Base-by-base conservation (phyloP, 2,113 vertebrate genomes). In the Beaufortia kweichowensis region DNA sequence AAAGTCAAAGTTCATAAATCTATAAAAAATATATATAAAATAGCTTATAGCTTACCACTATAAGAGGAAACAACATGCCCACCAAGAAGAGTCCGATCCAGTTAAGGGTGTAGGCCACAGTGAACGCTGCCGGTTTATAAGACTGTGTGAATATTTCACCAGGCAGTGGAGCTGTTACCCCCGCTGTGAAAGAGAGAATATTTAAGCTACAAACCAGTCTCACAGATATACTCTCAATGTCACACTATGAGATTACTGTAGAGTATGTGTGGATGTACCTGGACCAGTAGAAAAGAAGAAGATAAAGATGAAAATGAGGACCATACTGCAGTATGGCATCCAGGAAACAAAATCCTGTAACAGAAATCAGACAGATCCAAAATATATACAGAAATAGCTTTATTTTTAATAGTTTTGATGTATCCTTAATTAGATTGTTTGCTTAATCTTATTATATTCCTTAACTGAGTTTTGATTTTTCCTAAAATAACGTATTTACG, bases 251-350 rank as follows among this genome's bases (percentile, higher is more conserved):
- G 41, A 2, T 5, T 53, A 21, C 2, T 6, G 19, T 4, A 4
- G 43, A 46, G 14, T 14, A 53, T 59, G 26, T 74, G 60, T 66
- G 46, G n/a, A 86, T 84, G 10, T 80, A 95, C 94, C 90, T 82
- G 93, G 94, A 48, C 94, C 93, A 75, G 83, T 75, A 14, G 91
- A 86, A 81, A 90, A 94, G 78, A 87, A 88, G 79, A 89, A 82
- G 80, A 94, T 91, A 76, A 88, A 93, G 61, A 86, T 21, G 73
- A 95, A 95, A 85, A 94, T 83, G 10, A 94, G 86, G 10, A 70
- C 85, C 85, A 92, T 91, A 86, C 93, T 94, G 86, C 90, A 93
- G 79, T 94, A 94, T 1, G 92, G 89, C 83, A 94, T 83, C 94
- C 93, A 95, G 14, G 66, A 84, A 50, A 91, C 77, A 0, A 71